Conservation (phyloP, 2,113 vertebrate species). For the Pseudopodoces humilis region DNA sequence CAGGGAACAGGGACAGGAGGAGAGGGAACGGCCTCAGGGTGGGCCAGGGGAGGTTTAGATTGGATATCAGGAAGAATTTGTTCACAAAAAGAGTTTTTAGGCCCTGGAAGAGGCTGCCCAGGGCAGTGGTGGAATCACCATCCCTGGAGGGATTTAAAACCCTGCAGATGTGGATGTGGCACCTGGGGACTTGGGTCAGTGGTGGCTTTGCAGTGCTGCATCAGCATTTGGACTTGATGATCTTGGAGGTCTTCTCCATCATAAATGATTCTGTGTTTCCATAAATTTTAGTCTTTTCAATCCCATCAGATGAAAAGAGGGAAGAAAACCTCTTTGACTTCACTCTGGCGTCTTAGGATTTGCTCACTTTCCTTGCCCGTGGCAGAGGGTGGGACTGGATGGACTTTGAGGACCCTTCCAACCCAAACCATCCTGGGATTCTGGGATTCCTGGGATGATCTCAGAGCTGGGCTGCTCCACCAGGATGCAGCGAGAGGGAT, state of each 20-base stretch:
- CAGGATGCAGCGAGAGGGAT: background rate
- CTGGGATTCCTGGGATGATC: background rate
- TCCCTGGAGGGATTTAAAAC: background rate
- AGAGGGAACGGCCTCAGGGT: background rate
- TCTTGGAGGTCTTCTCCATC: background rate
- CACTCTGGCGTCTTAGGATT: background rate
- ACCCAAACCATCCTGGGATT: background rate
- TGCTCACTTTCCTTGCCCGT: background rate
- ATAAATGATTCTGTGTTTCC: background rate
- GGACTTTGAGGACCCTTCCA: background rate
- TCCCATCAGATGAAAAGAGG: background rate
- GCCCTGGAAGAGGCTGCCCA: background rate
- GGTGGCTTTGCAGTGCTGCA: background rate
- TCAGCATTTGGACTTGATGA: rapidly evolving
- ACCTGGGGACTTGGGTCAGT: too few relatives aligned
- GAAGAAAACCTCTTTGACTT: background rate
- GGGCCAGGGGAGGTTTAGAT: rapidly evolving
- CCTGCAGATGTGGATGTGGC: background rate
- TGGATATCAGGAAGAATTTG: background rate
- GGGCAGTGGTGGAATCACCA: background rate
- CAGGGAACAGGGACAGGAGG: background rate
- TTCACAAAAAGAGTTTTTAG: rapidly evolving
- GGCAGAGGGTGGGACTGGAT: background rate
- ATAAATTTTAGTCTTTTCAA: background rate
- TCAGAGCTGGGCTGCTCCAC: background rate